phyloP scores from a whole-genome alignment of 2,888 invertebrate species.

The Blera fallax region DNA sequence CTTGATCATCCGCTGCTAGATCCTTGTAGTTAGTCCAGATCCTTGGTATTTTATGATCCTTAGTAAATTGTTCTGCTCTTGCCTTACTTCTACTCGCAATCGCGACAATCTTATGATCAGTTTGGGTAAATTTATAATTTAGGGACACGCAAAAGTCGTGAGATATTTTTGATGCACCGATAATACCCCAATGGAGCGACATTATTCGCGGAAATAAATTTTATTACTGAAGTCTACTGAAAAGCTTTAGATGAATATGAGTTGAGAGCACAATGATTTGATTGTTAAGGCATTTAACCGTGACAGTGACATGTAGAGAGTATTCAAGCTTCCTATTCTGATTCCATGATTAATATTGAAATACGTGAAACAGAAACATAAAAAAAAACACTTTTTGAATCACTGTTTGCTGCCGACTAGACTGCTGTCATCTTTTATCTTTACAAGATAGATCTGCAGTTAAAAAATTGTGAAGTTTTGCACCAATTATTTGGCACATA shows the following conservation, averaged over 20 bases:
- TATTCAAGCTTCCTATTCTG: neutral
- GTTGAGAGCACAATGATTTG: slow-evolving; percentile 12
- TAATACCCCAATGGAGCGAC: slow-evolving; percentile 89
- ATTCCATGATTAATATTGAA: neutral
- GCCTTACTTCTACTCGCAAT: slow-evolving; percentile 88
- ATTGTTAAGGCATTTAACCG: slow-evolving; percentile 15
- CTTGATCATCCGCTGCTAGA: slow-evolving; percentile 86
- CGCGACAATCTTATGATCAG: slow-evolving; percentile 86
- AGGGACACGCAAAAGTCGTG: slow-evolving; percentile 90
- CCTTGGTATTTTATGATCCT: slow-evolving; percentile 85
- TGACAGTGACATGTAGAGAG: slow-evolving; percentile 24
- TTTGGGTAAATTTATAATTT: slow-evolving; percentile 84
- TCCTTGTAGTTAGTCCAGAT: slow-evolving; percentile 89
- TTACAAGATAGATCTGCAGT: too few species aligned
- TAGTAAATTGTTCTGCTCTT: slow-evolving; percentile 88
- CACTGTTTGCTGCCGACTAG: too few species aligned
- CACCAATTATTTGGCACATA: too few species aligned
- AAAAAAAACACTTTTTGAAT: too few species aligned
- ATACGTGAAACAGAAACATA: too few species aligned
- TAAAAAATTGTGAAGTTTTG: too few species aligned
- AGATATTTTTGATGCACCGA: slow-evolving; percentile 90
- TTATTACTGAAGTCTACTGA: slow-evolving; percentile 39
- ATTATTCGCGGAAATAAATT: slow-evolving; percentile 52
- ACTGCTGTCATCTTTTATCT: too few species aligned
- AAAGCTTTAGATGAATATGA: neutral